Evolutionary conservation across 2,797 vertebrate genomes (phyloP), one percentile per base, ranked within the genome.

Genomic region (Characodon lateralis): DNA sequence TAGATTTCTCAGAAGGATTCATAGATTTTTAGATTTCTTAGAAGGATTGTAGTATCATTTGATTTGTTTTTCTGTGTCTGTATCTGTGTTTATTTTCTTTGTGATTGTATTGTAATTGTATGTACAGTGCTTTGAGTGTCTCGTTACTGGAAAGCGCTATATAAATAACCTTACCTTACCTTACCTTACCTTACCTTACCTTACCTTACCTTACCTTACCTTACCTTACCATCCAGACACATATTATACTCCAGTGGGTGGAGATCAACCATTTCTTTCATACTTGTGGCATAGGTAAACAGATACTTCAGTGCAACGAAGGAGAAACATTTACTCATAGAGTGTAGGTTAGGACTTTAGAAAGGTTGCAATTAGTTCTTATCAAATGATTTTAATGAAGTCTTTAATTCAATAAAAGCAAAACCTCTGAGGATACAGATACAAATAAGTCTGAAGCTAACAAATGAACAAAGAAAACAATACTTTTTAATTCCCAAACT

Each of bases 261-360:
- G 72, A 65, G 72, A 69, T 77, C 58, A 74, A 31, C 59, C 46
- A 39, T 24, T 4, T 63, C 55, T 13, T 28, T 22, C 35, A 68
- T 0, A 26, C 51, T n/a, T 55, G 31, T 1, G 31, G 58, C 35
- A 6, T 6, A 20, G 16, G 56, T 82, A 73, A 81, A 59, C 56
- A 66, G 18, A 56, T 55, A n/a, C 5, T 58, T 31, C 2, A 78
- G 65, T 61, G 18, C 12, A 73, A 5, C 10, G 20, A 68, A 4
- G 14, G 26, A 14, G 13, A 39, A 55, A 53, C 66, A 39, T n/a
- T 71, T 59, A 26, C 43, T n/a, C n/a, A 46, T 26, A 46, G n/a
- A 28, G 22, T 28, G 56, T 28, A 59, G 56, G 8, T 59, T 59
- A 59, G n/a, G 56, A 26, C n/a, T n/a, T 24, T 24, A 24, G 39